Evolutionary conservation across 1,140 invertebrate species (phyloP).

Genomic region (Listronotus oregonensis): DNA sequence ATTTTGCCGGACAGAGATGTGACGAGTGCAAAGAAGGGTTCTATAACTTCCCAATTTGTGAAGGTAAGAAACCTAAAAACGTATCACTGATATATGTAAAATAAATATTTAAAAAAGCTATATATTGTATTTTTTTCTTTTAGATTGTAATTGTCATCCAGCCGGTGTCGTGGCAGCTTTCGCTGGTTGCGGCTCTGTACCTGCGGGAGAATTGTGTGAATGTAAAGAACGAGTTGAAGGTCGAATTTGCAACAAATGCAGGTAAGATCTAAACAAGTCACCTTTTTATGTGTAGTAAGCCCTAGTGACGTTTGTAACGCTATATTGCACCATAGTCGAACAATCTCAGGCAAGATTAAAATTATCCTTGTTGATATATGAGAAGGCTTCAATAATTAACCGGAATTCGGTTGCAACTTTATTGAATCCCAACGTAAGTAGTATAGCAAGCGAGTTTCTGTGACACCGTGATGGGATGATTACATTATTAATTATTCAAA

Average conservation of each 20-base stretch:
- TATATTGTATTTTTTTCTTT: conserved; percentile 25
- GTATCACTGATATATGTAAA: background rate
- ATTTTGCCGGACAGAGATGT: conserved; percentile 85
- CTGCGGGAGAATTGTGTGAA: conserved; percentile 89
- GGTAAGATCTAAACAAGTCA: conserved; percentile 50
- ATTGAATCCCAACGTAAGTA: too few species aligned
- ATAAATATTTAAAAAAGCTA: too few species aligned
- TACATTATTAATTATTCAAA: too few species aligned
- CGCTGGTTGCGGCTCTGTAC: conserved; percentile 84
- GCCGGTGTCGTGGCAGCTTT: conserved; percentile 90
- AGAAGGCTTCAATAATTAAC: too few species aligned
- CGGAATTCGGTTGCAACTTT: too few species aligned
- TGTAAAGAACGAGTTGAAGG: conserved; percentile 95
- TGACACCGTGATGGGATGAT: too few species aligned
- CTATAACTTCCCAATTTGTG: conserved; percentile 96
- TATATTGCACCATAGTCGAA: too few species aligned
- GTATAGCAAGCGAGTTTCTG: too few species aligned
- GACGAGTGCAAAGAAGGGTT: conserved; percentile 90
- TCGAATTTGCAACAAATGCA: conserved; percentile 92
- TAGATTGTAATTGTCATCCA: conserved; percentile 96
- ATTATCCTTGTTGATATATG: too few species aligned
- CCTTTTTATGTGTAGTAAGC: too few species aligned
- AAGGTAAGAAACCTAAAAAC: conserved; percentile 63
- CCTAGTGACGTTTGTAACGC: too few species aligned
- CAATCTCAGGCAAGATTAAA: too few species aligned